phyloP scores from a whole-genome alignment of 1,140 invertebrate species.

The Sycobia sp. region DNA sequence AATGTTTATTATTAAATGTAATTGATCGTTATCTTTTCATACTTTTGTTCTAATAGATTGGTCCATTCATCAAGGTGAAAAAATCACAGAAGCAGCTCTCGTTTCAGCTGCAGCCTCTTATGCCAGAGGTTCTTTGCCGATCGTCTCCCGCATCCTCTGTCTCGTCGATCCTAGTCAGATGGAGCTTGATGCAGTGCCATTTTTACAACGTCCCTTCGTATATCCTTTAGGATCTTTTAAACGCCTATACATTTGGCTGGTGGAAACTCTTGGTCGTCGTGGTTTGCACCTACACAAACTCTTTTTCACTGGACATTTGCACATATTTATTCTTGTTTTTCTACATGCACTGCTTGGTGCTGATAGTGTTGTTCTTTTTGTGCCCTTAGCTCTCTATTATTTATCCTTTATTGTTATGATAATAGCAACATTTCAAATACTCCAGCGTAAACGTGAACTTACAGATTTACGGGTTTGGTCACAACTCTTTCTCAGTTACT shows the following conservation, averaged over 20 bases:
- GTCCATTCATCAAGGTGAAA: slow-evolving; percentile 67
- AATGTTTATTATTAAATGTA: too few relatives aligned
- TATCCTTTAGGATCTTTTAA: slow-evolving; percentile 73
- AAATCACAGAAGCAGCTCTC: slow-evolving; percentile 78
- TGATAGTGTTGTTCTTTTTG: slow-evolving; percentile 68
- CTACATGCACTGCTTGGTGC: slow-evolving; percentile 71
- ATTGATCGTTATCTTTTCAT: too few relatives aligned
- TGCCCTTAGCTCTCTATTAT: slow-evolving; percentile 75
- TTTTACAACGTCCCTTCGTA: slow-evolving; percentile 72
- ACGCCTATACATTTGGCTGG: slow-evolving; percentile 69
- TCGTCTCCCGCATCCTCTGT: slow-evolving; percentile 75
- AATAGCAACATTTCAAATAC: slow-evolving; percentile 78
- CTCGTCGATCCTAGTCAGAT: slow-evolving; percentile 70
- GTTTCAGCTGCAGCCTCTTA: slow-evolving; percentile 82
- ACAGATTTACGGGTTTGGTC: slow-evolving; percentile 80
- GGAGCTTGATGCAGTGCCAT: slow-evolving; percentile 70
- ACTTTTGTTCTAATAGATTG: slow-evolving; percentile 41
- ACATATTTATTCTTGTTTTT: slow-evolving; percentile 70
- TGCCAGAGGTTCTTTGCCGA: slow-evolving; percentile 75
- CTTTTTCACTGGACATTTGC: slow-evolving; percentile 66
- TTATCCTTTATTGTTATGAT: slow-evolving; percentile 75
- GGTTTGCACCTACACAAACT: slow-evolving; percentile 60
- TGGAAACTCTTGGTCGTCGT: slow-evolving; percentile 67
- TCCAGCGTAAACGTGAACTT: slow-evolving; percentile 75
- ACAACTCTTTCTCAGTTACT: slow-evolving; percentile 75